Conservation (phyloP, 1,140 invertebrate species). For the Drosophila simulans region DNA sequence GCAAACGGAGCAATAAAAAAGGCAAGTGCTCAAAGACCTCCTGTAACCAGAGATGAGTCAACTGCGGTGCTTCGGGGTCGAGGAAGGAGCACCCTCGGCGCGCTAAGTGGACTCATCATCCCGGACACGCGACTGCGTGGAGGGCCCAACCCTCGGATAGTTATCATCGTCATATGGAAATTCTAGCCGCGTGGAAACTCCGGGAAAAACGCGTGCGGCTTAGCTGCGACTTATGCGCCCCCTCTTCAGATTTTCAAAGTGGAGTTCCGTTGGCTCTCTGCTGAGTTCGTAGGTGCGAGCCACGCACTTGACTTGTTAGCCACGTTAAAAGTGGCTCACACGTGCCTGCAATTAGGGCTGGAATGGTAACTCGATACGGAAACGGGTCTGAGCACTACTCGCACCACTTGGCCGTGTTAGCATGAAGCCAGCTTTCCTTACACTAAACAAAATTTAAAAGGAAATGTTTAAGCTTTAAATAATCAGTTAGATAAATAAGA, state of each 20-base stretch:
- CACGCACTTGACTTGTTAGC: conserved; percentile 60
- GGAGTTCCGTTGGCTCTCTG: conserved; percentile 4
- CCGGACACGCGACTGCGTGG: conserved; percentile 35
- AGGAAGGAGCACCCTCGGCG: conserved; percentile 30
- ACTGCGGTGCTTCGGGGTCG: not conserved
- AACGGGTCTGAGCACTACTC: conserved; percentile 10
- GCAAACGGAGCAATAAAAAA: conserved; percentile 73
- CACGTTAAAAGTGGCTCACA: conserved; percentile 64
- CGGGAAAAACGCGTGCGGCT: conserved; percentile 50
- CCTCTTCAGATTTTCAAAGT: conserved; percentile 30
- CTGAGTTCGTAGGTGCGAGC: conserved; percentile 53
- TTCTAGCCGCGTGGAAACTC: conserved; percentile 50
- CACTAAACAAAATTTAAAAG: not conserved
- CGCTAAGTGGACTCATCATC: conserved; percentile 49
- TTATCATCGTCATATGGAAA: conserved; percentile 52
- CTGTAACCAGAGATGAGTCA: conserved; percentile 66
- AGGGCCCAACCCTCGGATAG: conserved; percentile 22
- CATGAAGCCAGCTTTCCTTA: conserved; percentile 44
- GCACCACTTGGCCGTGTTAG: conserved; percentile 69
- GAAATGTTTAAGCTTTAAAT: too few relatives aligned
- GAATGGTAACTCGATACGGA: conserved; percentile 70
- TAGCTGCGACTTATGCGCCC: conserved; percentile 66
- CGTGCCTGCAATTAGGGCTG: conserved; percentile 78
- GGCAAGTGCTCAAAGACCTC: conserved; percentile 5
- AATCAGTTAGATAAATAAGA: too few relatives aligned